Base-by-base conservation (phyloP, 2,888 invertebrate species). In the Eumerus sabulonum region DNA sequence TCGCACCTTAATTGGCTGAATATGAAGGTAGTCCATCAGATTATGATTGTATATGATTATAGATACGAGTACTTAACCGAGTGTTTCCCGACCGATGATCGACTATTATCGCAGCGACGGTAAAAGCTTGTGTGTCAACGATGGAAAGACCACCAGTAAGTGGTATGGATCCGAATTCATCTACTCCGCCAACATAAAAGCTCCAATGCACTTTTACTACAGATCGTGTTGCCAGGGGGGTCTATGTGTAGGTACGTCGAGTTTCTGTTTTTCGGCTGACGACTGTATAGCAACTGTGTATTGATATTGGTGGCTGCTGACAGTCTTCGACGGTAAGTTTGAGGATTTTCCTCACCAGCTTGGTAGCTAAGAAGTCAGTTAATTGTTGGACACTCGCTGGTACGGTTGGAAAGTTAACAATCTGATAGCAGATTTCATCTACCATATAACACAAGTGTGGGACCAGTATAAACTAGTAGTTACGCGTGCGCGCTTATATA, bases 311-410 rank as follows among this genome's bases (percentile, higher is more conserved):
- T 74, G 74, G 42, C 51, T 68, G 73, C 68, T 70, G 74, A 79
- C 74, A 79, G 60, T 79, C 76, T 81, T 81, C 81, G 81, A 76
- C 63, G 81, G 81, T 81, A 62, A 76, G 66, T 81, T 76, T 66
- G 81, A 74, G 71, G 81, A 70, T 81, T 81, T 81, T 76, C 81
- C 76, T 81, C 81, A 70, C 19, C 45, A 47, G 71, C 76, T 76
- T 60, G 57, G 47, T 45, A 70, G 66, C 71, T 48, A 76, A 81
- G 81, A 81, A 81, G 71, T 81, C 76, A 81, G 81, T 81, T 76
- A 81, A 70, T 81, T 76, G 81, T 81, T 81, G 81, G 76, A 81
- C 76, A 76, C 17, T 71, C 56, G 70, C 71, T 76, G 76, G 71
- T 53, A 66, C 66, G 71, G 81, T 81, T 76, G 76, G 66, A 76